phyloP scores from a whole-genome alignment of 1,140 invertebrate species.

The Drosophila trapezifrons region DNA sequence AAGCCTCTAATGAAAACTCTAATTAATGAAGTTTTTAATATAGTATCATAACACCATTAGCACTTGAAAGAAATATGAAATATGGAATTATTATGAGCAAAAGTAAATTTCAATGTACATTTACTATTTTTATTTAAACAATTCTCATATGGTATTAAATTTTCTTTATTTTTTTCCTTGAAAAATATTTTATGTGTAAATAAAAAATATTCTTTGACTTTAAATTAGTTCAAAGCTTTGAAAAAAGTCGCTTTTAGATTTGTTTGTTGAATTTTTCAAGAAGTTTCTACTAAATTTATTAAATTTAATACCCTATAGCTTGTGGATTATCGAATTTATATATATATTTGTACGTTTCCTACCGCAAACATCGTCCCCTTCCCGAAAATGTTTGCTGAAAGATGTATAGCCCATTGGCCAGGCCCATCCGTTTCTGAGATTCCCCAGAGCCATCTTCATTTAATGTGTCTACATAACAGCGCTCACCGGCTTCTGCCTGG shows the following conservation, averaged over 20 bases:
- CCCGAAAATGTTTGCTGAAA: constrained; percentile 13
- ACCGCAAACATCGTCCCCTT: background rate
- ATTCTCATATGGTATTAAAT: background rate
- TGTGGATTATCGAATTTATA: background rate
- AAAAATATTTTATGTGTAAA: no score
- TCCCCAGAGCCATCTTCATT: constrained; percentile 39
- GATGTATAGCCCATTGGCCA: constrained; percentile 24
- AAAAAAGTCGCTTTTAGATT: background rate
- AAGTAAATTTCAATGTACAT: rapidly evolving
- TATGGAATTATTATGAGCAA: background rate
- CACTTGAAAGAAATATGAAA: background rate
- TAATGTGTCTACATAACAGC: constrained; percentile 43
- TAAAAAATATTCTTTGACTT: no score
- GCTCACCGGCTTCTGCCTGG: constrained; percentile 34
- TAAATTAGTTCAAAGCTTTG: no score
- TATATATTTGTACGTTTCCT: background rate
- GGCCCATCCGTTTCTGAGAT: constrained; percentile 35
- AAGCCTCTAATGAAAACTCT: no score
- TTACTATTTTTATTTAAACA: background rate
- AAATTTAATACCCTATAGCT: no score
- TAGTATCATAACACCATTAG: no score
- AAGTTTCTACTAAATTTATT: no score
- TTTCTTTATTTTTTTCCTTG: background rate
- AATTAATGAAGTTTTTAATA: no score
- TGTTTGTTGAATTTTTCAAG: background rate